Conservation (phyloP, 2,113 vertebrate species). For the Labeo catla region DNA sequence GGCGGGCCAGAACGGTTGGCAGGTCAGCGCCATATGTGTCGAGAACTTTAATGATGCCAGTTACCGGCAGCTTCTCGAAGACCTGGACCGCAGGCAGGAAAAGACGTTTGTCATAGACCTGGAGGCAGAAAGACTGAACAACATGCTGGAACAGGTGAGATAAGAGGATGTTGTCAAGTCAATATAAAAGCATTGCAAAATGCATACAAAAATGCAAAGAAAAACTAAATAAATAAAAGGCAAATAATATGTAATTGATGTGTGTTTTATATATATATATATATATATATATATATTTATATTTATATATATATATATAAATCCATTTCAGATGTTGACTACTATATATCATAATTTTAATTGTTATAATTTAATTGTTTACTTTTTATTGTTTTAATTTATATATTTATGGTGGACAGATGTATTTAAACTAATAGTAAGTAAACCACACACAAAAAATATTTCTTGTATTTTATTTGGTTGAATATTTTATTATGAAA, state of each 20-base stretch:
- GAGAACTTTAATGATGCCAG: constrained; percentile 98
- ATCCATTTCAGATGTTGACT: too few species aligned
- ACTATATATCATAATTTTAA: too few species aligned
- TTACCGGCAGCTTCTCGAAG: constrained; percentile 94
- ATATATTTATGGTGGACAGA: too few species aligned
- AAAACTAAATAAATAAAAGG: too few species aligned
- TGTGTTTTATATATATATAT: too few species aligned
- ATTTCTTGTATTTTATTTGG: background rate
- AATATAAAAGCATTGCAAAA: background rate
- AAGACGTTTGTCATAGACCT: constrained; percentile 99
- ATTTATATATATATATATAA: too few species aligned
- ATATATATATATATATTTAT: too few species aligned
- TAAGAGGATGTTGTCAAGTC: background rate
- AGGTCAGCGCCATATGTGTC: constrained; percentile 98
- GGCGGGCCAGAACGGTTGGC: constrained; percentile 98
- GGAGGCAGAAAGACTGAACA: constrained; percentile 95
- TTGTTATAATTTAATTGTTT: too few species aligned
- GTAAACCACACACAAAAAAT: background rate
- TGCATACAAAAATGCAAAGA: background rate
- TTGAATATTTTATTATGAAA: too few species aligned
- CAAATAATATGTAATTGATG: too few species aligned
- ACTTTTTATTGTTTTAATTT: too few species aligned
- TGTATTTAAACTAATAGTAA: too few species aligned
- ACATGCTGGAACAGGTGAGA: constrained; percentile 98
- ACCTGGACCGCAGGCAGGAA: constrained; percentile 95